Evolutionary conservation across 2,888 invertebrate genomes (phyloP), one percentile per base, ranked within the genome.

Genomic region (Chrysodeixis includens): DNA sequence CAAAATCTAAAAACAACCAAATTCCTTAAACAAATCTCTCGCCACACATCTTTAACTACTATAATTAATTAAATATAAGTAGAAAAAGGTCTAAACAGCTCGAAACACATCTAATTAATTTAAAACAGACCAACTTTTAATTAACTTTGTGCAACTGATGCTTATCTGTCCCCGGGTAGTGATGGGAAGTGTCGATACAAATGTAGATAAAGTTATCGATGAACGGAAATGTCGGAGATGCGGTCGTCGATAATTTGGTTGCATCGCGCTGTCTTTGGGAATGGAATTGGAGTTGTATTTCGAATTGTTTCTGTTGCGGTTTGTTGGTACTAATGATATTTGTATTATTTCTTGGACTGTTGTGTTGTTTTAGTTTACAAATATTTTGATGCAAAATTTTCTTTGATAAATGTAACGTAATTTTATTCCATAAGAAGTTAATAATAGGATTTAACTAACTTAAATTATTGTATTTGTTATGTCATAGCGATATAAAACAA

Each of bases 131-230:
- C 81, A 84, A 85, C 77, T 88, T 85, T 89, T 89, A 90, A 90
- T 90, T 89, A 89, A 88, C 86, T 88, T 84, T 83, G 83, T 87
- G 87, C 87, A 87, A 85, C 85, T 82, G 88, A 88, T 87, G 85
- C 83, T 87, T 86, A 88, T 88, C 86, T 74, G 80, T 73, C 65
- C 63, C 72, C 32, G 49, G 44, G 1, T 83, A 86, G 86, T 72
- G 85, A 51, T 82, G 85, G 66, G 80, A 46, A 56, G 5, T 56
- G 66, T 74, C 77, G 70, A 78, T 77, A 63, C 63, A 69, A 52
- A 20, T 49, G 18, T 49, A 18, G 46, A 49, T 49, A 40, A n/a
- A 66, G 59, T 65, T 74, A 74, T 77, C 76, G 76, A 76, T 72
- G 70, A 62, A 26, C 57, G 56, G 51, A 63, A 69, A 66, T 60